Evolutionary conservation across 2,797 vertebrate species (phyloP).

Genomic region (Hybognathus amarus): DNA sequence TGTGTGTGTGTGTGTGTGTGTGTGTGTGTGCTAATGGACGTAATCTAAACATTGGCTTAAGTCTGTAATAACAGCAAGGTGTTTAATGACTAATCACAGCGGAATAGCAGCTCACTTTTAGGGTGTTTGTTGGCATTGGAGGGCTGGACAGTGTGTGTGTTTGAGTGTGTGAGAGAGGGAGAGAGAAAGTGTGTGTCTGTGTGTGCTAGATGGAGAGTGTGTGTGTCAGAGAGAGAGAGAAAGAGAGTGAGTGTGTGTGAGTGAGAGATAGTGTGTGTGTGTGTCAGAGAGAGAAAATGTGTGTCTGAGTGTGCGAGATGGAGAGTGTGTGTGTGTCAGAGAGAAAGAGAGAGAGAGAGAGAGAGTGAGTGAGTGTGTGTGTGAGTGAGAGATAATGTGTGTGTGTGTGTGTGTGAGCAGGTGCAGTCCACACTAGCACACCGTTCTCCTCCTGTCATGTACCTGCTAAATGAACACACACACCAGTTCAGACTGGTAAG

Average conservation of each 20-base stretch:
- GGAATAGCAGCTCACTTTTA: conserved; percentile 1
- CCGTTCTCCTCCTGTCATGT: conserved; percentile 59
- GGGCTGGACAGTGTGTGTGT: not conserved
- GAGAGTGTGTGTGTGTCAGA: no score
- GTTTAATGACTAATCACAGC: conserved; percentile 34
- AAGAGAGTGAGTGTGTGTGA: no score
- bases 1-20: conserved; percentile 10
- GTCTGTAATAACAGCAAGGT: conserved; percentile 31
- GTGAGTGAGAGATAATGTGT: no score
- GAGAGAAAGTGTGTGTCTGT: no score
- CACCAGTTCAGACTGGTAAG: conserved; percentile 61
- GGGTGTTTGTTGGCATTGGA: conserved; percentile 17
- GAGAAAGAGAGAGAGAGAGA: no score
- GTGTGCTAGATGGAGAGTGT: no score
- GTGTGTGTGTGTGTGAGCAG: conserved; percentile 37
- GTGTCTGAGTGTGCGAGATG: no score
- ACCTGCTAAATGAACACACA: conserved; percentile 55
- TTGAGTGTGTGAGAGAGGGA: not conserved
- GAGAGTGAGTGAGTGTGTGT: no score
- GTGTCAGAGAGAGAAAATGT: no score
- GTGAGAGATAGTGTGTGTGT: no score
- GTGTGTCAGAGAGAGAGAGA: no score
- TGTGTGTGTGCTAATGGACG: conserved; percentile 31
- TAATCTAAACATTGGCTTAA: conserved; percentile 29
- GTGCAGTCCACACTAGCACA: conserved; percentile 54